These are phyloP conservation scores for Phymatocera aterrima DNA, from an alignment of 2,888 invertebrate species.

Conservation along the genomic window DNA sequence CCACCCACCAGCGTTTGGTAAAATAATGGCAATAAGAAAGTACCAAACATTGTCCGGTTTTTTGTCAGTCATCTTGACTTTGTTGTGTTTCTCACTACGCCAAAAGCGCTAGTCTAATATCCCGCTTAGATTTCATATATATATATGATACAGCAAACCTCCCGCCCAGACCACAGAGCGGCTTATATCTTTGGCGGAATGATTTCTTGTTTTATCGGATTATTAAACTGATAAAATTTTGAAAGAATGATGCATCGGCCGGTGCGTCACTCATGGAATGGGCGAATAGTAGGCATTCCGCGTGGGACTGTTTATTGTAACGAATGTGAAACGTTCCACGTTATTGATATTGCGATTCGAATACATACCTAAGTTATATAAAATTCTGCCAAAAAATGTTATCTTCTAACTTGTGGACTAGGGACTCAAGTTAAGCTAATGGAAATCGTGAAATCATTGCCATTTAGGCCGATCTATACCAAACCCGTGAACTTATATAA, in stretches of 20 bases:
- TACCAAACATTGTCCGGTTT: slow-evolving; percentile 2
- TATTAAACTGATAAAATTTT: slow-evolving; percentile 6
- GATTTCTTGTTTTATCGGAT: background rate
- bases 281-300: background rate
- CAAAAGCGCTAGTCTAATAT: background rate
- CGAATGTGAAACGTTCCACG: background rate
- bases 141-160: too few relatives aligned
- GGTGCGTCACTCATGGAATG: background rate
- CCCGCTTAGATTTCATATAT: background rate
- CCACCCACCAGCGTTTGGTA: slow-evolving; percentile 17
- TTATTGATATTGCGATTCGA: background rate
- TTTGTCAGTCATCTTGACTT: background rate
- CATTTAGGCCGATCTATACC: background rate
- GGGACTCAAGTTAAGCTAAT: background rate
- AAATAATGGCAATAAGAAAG: background rate
- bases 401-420: background rate
- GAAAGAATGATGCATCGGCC: slow-evolving; percentile 11
- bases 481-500: background rate
- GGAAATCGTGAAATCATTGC: background rate
- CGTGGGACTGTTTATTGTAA: background rate
- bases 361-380: background rate
- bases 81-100: background rate
- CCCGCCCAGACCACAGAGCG: too few relatives aligned
- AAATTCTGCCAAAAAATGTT: background rate
- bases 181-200: background rate